Base-by-base conservation (phyloP, 2,113 vertebrate species). In the Sterrhoptilus dennistouni region DNA sequence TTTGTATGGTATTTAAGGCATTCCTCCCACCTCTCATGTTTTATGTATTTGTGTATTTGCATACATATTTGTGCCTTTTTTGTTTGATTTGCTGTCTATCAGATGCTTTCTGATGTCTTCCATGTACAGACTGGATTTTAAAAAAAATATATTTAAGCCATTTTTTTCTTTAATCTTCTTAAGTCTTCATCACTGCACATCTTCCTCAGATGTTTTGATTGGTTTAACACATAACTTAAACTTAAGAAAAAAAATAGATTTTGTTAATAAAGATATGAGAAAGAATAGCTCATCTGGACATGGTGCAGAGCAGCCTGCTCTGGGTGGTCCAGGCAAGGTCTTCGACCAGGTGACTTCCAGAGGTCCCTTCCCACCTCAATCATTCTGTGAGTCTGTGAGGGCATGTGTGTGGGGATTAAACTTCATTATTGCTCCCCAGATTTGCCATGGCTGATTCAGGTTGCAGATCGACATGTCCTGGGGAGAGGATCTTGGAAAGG, bases 51-150 rank as follows among this genome's bases (percentile, higher is more conserved):
- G 8, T 71, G n/a, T 57, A 53, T 90, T 84, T 90, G 23, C 23
- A 31, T 50, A 53, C 4, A 8, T 52, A 5, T 65, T 80, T 80
- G 18, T 69, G 42, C 15, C 35, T 47, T 60, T 86, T 93, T 80
- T 83, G 23, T 80, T 72, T 83, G 27, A 69, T 49, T 93, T 91
- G 16, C 68, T 87, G 54, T 50, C 54, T 84, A 28, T 72, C 22
- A 49, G 64, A 69, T 60, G 7, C 47, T 81, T 93, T 54, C n/a
- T 89, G 63, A n/a, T 77, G 31, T 83, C 45, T 72, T 70, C 36
- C 19, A 33, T 56, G 27, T 53, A 38, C 38, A 38, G 36, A 89
- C 19, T 0, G 0, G 40, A 60, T 49, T 33, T 9, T 2, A 64
- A 44, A 80, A 50, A 87, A 66, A 40, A 87, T 57, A 31, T 35